Evolutionary conservation across 2,888 invertebrate species (phyloP).

Genomic region (Meghimatium bilineatum): DNA sequence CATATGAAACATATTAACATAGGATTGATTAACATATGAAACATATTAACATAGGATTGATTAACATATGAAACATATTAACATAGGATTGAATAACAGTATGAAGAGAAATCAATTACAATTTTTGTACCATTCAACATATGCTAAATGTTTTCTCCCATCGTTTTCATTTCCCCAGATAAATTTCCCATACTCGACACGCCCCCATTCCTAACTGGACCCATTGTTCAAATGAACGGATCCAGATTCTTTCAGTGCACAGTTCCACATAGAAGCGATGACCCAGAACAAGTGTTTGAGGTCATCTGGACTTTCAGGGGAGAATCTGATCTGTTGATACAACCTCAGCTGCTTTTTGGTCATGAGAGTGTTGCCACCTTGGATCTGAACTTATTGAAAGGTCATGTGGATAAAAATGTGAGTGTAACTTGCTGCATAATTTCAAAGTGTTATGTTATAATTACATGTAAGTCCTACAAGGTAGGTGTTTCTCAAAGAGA

Average conservation of each 20-base stretch:
- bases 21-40: too few species aligned
- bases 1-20: too few species aligned
- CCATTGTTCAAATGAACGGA: not conserved
- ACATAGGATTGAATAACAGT: too few species aligned
- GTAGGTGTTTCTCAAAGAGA: too few species aligned
- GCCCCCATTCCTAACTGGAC: not conserved
- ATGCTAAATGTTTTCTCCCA: too few species aligned
- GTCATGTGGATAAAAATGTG: constrained; percentile 26
- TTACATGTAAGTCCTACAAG: too few species aligned
- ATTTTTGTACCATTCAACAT: too few species aligned
- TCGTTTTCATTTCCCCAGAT: too few species aligned
- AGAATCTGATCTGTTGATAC: not conserved
- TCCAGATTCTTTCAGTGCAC: constrained; percentile 28
- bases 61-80: too few species aligned
- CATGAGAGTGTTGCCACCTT: not conserved
- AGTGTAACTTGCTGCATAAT: not conserved
- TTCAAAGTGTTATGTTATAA: too few species aligned
- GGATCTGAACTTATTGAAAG: not conserved
- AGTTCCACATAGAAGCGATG: constrained; percentile 1
- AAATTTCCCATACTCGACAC: not conserved
- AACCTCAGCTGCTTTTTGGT: constrained; percentile 4
- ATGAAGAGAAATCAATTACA: too few species aligned
- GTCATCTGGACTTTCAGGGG: constrained; percentile 30
- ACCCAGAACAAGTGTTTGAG: constrained; percentile 43
- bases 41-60: too few species aligned